phyloP scores from a whole-genome alignment of 2,113 vertebrate genomes.

The Chiloscyllium plagiosum region DNA sequence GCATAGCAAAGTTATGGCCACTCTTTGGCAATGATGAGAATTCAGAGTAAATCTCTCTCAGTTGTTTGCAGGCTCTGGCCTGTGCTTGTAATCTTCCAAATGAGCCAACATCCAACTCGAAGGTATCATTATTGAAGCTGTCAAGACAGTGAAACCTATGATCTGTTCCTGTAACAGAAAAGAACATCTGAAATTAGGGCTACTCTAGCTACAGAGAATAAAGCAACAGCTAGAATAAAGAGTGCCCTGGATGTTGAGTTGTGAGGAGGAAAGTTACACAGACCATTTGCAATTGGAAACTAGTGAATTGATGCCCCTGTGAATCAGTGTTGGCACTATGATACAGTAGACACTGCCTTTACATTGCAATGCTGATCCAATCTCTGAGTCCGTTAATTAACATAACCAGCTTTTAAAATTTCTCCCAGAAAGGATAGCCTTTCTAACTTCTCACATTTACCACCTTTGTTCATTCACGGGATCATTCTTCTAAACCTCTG shows the following conservation, averaged over 20 bases:
- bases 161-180: constrained; percentile 56
- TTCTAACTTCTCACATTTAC: neutral
- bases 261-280: neutral
- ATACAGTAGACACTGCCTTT: too few species aligned
- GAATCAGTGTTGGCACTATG: neutral
- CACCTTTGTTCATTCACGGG: too few species aligned
- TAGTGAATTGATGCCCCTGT: neutral
- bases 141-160: constrained; percentile 40
- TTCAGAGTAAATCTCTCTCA: neutral
- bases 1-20: neutral
- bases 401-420: neutral
- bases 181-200: fast-evolving
- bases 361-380: too few species aligned
- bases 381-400: too few species aligned
- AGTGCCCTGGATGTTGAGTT: neutral
- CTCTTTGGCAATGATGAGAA: neutral
- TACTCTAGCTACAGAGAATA: neutral
- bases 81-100: constrained; percentile 56
- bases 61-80: neutral
- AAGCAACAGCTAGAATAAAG: neutral
- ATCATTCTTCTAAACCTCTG: too few species aligned
- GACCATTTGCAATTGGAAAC: neutral
- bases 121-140: constrained; percentile 48
- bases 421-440: neutral
- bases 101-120: constrained; percentile 58